phyloP scores from a whole-genome alignment of 2,888 invertebrate species.

The Nycteola revayana region DNA sequence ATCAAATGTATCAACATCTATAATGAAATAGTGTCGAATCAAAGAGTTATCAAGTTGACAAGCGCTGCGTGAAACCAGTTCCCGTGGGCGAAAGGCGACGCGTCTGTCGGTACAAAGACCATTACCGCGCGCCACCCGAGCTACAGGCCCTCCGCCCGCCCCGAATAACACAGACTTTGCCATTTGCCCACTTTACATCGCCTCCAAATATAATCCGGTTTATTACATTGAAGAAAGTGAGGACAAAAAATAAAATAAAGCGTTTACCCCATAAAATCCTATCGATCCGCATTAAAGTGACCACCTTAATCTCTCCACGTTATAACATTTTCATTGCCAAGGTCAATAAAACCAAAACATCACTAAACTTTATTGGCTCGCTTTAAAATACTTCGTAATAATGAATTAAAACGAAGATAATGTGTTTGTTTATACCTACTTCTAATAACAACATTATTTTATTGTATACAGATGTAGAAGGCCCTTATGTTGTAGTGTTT shows the following conservation, averaged over 20 bases:
- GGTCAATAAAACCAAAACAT: constrained; percentile 13
- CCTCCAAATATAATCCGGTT: constrained; percentile 17
- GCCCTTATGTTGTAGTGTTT: too few species aligned
- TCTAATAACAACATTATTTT: too few species aligned
- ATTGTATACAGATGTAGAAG: too few species aligned
- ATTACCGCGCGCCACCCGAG: constrained; percentile 31
- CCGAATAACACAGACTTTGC: constrained; percentile 29
- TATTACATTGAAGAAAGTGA: constrained; percentile 7
- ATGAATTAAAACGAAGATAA: too few species aligned
- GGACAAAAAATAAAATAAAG: constrained; percentile 1
- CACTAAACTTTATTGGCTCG: constrained; percentile 13
- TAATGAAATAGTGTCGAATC: constrained; percentile 33
- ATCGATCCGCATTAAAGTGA: constrained; percentile 3
- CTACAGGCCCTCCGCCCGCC: constrained; percentile 18
- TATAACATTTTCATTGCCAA: constrained; percentile 15
- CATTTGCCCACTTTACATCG: constrained; percentile 28
- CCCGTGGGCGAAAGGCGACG: constrained; percentile 56
- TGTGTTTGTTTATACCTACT: too few species aligned
- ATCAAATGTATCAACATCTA: constrained; percentile 8
- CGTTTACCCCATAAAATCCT: constrained; percentile 1
- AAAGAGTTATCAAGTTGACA: constrained; percentile 36
- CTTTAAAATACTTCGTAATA: too few species aligned
- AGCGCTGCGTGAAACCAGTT: constrained; percentile 54
- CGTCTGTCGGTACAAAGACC: constrained; percentile 22
- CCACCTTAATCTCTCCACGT: constrained; percentile 6